Conservation (phyloP, 2,888 invertebrate genomes). For the Leucophora obtusa region DNA sequence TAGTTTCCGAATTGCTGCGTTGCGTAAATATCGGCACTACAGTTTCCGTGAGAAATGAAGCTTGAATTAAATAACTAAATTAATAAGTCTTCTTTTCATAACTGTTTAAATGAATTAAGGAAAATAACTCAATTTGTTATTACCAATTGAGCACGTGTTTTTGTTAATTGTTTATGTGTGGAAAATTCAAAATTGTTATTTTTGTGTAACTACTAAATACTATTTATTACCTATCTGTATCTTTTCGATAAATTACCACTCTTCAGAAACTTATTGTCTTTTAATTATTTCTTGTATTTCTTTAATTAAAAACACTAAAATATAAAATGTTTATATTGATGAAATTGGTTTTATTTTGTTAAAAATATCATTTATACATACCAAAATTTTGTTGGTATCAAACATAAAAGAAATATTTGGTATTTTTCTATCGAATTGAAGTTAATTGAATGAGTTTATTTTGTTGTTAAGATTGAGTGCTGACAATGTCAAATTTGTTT, state of each 20-base stretch:
- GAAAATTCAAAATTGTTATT: not conserved
- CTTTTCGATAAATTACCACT: no score
- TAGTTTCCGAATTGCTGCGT: no score
- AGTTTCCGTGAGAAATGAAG: no score
- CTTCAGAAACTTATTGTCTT: no score
- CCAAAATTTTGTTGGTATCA: not conserved
- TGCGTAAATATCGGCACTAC: no score
- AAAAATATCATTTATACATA: not conserved
- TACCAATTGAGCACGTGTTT: not conserved
- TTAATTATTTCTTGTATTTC: not conserved
- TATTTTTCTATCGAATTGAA: constrained; percentile 3
- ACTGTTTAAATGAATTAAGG: no score
- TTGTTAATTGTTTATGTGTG: not conserved
- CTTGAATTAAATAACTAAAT: no score
- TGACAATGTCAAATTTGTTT: constrained; percentile 27
- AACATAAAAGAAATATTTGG: not conserved
- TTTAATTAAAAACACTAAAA: not conserved
- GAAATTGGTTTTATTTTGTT: not conserved
- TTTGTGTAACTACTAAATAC: not conserved
- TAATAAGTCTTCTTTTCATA: no score
- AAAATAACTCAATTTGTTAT: no score
- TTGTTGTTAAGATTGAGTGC: constrained; percentile 9
- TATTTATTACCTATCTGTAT: not conserved
- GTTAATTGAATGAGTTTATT: not conserved
- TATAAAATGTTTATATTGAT: not conserved